Evolutionary conservation across 2,113 vertebrate species (phyloP).

Genomic region (Nestor notabilis): DNA sequence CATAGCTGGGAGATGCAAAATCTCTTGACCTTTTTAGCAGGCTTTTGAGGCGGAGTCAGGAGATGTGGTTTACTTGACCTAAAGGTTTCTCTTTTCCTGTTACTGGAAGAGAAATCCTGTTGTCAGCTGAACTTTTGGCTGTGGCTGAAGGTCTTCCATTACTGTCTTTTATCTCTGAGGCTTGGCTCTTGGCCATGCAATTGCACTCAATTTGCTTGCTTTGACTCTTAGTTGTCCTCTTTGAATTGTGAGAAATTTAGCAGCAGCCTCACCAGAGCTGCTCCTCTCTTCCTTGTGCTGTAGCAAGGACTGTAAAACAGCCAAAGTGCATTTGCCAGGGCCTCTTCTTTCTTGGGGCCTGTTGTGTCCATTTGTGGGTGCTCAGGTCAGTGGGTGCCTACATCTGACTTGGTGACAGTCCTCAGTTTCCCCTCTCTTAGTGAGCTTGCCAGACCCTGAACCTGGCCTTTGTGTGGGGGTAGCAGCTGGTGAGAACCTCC

Average conservation of each 20-base stretch:
- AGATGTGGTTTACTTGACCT: constrained; percentile 35
- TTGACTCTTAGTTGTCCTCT: not conserved
- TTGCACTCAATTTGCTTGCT: not conserved
- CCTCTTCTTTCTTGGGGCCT: not conserved
- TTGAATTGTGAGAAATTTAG: not conserved
- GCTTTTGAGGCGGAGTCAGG: not conserved
- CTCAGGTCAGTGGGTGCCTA: not conserved
- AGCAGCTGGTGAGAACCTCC: not conserved
- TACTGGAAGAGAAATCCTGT: constrained; percentile 18
- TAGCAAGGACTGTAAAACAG: not conserved
- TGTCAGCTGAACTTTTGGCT: constrained; percentile 38
- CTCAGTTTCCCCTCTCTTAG: not conserved
- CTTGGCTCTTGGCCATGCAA: constrained; percentile 9
- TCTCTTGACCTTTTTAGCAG: constrained; percentile 46
- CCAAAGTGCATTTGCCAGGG: not conserved
- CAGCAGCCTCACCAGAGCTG: not conserved
- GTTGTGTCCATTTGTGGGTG: not conserved
- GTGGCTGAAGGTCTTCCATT: constrained; percentile 24
- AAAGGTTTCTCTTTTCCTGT: constrained; percentile 19
- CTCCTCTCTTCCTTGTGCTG: not conserved
- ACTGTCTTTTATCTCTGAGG: not conserved
- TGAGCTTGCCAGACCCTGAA: not conserved
- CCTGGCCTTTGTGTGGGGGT: not conserved
- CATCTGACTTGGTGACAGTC: not conserved
- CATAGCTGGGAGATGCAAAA: not conserved